Conservation (phyloP, 1,140 invertebrate species). For the Drosophila jambulina region DNA sequence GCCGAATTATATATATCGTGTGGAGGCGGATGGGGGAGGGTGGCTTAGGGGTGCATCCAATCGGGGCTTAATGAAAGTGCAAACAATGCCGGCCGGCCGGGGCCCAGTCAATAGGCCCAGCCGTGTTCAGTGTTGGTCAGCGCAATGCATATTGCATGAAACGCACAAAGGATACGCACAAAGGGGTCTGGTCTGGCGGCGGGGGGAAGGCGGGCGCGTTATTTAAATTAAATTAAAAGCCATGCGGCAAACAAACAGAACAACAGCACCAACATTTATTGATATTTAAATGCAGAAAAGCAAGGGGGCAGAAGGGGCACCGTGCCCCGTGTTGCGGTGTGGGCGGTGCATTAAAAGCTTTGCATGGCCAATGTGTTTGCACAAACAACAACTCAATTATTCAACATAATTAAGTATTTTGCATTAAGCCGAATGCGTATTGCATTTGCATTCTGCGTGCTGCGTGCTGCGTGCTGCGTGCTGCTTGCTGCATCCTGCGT, state of each 20-base stretch:
- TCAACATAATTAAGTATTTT: conserved; percentile 83
- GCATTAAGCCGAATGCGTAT: conserved; percentile 73
- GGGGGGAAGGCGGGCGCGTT: conserved; percentile 40
- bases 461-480: conserved; percentile 17
- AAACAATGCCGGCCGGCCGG: conserved; percentile 44
- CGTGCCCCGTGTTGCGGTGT: conserved; percentile 52
- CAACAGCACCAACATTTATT: conserved; percentile 74
- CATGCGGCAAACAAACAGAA: conserved; percentile 67
- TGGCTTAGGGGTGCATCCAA: conserved; percentile 23
- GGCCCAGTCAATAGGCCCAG: conserved; percentile 19
- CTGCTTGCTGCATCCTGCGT: conserved; percentile 2
- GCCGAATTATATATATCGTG: conserved; percentile 47
- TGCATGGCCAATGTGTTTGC: conserved; percentile 79
- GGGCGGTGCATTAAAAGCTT: conserved; percentile 78
- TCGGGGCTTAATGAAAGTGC: conserved; percentile 69
- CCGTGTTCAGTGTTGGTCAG: conserved; percentile 54
- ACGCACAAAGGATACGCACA: conserved; percentile 14
- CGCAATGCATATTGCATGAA: conserved; percentile 55
- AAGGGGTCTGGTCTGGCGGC: background rate
- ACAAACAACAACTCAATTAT: conserved; percentile 80
- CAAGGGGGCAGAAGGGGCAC: conserved; percentile 6
- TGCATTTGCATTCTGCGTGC: conserved; percentile 49
- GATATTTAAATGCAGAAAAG: conserved; percentile 72
- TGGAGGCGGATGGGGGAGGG: background rate
- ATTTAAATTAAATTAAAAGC: conserved; percentile 83